These are phyloP conservation scores for Apomyelois bistriatella DNA, from an alignment of 2,888 invertebrate species.

Conservation along the genomic window DNA sequence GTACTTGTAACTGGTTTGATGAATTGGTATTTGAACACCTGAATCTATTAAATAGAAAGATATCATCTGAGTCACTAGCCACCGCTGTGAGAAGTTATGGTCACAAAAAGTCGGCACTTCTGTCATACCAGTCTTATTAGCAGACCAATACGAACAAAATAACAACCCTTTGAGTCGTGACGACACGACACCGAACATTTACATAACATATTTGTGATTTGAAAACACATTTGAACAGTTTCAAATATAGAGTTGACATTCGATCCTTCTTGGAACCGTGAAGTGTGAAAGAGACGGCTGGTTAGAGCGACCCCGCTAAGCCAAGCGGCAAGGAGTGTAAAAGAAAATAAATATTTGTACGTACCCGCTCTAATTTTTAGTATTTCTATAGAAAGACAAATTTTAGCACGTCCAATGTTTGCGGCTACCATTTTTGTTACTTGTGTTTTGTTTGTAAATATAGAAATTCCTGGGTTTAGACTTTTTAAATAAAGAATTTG, in stretches of 20 bases:
- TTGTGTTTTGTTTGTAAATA: slow-evolving; percentile 29
- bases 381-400: slow-evolving; percentile 55
- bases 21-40: no score
- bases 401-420: slow-evolving; percentile 23
- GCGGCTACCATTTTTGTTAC: slow-evolving; percentile 39
- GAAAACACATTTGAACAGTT: no score
- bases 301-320: slow-evolving; percentile 57
- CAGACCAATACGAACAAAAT: slow-evolving; percentile 40
- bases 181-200: slow-evolving; percentile 40
- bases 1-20: no score
- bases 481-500: neutral
- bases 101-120: slow-evolving; percentile 36
- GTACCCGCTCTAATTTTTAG: slow-evolving; percentile 52
- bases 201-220: slow-evolving; percentile 41
- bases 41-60: no score
- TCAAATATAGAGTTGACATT: slow-evolving; percentile 55
- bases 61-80: no score
- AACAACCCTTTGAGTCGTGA: slow-evolving; percentile 48
- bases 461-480: slow-evolving; percentile 29
- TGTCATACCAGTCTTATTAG: slow-evolving; percentile 48
- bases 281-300: slow-evolving; percentile 28
- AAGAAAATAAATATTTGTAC: slow-evolving; percentile 51
- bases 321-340: slow-evolving; percentile 35
- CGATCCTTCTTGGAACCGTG: slow-evolving; percentile 61
- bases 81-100: neutral